Conservation (phyloP, 2,888 invertebrate genomes). For the Dichetophora obliterata region DNA sequence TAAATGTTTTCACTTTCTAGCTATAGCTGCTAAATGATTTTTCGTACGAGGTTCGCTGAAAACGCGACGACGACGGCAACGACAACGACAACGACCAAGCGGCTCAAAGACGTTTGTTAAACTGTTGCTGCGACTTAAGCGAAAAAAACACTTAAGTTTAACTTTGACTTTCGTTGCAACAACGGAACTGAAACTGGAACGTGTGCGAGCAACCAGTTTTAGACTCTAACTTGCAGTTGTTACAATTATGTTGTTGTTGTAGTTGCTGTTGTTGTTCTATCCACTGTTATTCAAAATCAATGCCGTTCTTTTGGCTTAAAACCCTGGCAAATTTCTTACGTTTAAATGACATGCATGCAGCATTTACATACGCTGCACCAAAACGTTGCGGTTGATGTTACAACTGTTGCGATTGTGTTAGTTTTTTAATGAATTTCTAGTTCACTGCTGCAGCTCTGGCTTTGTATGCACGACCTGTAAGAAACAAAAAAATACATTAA, state of each 20-base stretch:
- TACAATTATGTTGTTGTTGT: not conserved
- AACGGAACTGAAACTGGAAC: conserved; percentile 17
- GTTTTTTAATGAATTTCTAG: too few species aligned
- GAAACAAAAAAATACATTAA: not conserved
- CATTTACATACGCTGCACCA: too few species aligned
- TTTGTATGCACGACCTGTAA: not conserved
- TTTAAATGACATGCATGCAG: not conserved
- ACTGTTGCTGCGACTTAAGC: not conserved
- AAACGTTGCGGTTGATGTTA: too few species aligned
- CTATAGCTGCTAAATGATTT: not conserved
- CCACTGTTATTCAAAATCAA: not conserved
- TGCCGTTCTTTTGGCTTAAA: conserved; percentile 2
- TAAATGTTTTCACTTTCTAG: conserved; percentile 28
- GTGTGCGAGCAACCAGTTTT: conserved; percentile 22
- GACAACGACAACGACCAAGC: not conserved
- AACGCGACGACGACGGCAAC: not conserved
- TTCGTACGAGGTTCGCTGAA: not conserved
- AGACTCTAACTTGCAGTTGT: not conserved
- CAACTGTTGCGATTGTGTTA: too few species aligned
- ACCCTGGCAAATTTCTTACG: not conserved
- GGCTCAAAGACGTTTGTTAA: not conserved
- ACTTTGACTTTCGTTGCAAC: conserved; percentile 40
- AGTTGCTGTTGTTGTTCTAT: not conserved
- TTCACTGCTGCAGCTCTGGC: not conserved
- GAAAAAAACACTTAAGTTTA: not conserved